phyloP scores from a whole-genome alignment of 2,888 invertebrate genomes.

The Imbricaverruca yamaguchii region DNA sequence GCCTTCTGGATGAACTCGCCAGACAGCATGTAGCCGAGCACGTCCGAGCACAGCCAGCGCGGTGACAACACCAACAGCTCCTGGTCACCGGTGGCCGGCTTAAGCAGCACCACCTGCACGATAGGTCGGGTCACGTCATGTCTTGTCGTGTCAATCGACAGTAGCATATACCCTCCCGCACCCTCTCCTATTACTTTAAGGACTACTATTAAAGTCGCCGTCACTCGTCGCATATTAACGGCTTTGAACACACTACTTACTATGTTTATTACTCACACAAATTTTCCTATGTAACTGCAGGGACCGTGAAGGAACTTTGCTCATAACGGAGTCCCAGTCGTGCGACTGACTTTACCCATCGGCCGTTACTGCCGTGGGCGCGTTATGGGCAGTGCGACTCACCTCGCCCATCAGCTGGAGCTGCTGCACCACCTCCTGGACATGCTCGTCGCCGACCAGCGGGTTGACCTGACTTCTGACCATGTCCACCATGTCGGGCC shows the following conservation, averaged over 20 bases:
- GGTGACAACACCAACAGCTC: constrained; percentile 49
- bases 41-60: constrained; percentile 47
- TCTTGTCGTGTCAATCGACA: no score
- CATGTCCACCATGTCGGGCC: constrained; percentile 48
- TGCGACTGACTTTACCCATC: neutral
- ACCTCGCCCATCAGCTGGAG: constrained; percentile 49
- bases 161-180: no score
- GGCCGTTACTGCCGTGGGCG: no score
- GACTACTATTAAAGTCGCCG: no score
- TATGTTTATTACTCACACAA: no score
- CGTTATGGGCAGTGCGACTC: neutral
- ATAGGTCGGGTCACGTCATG: no score
- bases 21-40: constrained; percentile 46
- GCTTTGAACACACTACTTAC: no score
- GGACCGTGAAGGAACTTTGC: no score
- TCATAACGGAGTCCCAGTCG: neutral
- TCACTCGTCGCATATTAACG: no score
- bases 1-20: constrained; percentile 36
- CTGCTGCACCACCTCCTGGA: constrained; percentile 48
- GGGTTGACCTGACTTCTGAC: constrained; percentile 48
- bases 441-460: constrained; percentile 47
- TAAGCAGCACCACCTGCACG: constrained; percentile 43
- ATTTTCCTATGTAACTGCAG: no score
- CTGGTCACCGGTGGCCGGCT: constrained; percentile 41
- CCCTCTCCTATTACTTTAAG: no score